Evolutionary conservation across 1,140 invertebrate genomes (phyloP).

Genomic region (Octopus bimaculoides): DNA sequence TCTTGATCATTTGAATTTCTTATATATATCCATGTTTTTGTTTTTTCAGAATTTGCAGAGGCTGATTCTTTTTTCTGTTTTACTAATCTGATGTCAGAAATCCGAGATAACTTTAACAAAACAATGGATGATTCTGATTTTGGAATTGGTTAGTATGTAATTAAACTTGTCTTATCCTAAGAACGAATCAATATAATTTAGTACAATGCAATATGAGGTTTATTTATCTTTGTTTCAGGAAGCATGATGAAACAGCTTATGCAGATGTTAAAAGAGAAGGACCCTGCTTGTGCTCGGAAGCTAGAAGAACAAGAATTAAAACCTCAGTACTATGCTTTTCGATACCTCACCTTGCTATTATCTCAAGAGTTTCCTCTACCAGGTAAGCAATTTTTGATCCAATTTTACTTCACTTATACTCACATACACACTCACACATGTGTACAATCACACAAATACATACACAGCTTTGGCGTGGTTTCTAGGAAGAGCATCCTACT

Average conservation of each 20-base stretch:
- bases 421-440: too few relatives aligned
- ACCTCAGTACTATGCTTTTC: slow-evolving; percentile 95
- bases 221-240: slow-evolving; percentile 34
- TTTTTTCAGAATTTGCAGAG: slow-evolving; percentile 81
- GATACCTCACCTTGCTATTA: slow-evolving; percentile 93
- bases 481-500: too few relatives aligned
- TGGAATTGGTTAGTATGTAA: slow-evolving; percentile 56
- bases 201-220: not conserved
- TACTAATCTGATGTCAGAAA: slow-evolving; percentile 95
- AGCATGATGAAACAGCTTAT: slow-evolving; percentile 65
- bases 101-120: slow-evolving; percentile 92
- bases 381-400: slow-evolving; percentile 31
- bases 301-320: slow-evolving; percentile 80
- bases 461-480: too few relatives aligned
- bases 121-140: slow-evolving; percentile 86
- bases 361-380: slow-evolving; percentile 97
- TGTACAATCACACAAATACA: too few relatives aligned
- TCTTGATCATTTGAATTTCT: not conserved
- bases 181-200: not conserved
- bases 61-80: slow-evolving; percentile 98
- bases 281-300: slow-evolving; percentile 73
- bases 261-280: slow-evolving; percentile 72
- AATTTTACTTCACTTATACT: not conserved
- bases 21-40: slow-evolving; percentile 16
- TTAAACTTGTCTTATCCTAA: not conserved